Base-by-base conservation (phyloP, 2,888 invertebrate species). In the Phrixothrix hirtus region DNA sequence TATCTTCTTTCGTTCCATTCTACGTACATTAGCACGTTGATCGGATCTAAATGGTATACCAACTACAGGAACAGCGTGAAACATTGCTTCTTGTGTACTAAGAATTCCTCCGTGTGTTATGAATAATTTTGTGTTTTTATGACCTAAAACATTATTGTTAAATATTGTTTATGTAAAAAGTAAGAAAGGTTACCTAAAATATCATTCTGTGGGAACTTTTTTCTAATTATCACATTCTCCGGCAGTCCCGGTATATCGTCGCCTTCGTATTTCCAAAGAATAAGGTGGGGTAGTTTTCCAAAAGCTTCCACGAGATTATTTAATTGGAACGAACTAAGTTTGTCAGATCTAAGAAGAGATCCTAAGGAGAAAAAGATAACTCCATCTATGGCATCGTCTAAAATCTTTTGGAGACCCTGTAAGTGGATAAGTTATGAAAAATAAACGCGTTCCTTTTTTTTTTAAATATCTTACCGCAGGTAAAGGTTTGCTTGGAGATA, bases 181-280 rank as follows among this genome's bases (percentile, higher is more conserved):
- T n/a, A n/a, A n/a, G n/a, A n/a, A n/a, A n/a, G n/a, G n/a, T n/a
- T 51, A 65, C 73, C 73, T 36, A 76, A 57, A 39, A 76, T 64
- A 52, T 74, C 74, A 34, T 68, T 69, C 55, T 75, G 75, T 2
- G 75, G 72, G n/a, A 72, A 58, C 70, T 70, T 74, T 38, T 69
- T 68, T 11, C 57, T 55, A 1, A 72, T 44, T 36, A 67, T 65
- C 0, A 77, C 72, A 57, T 76, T 75, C 13, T 57, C 44, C 0
- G 75, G 69, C 15, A 72, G 41, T 43, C 65, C 63, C 2, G 59
- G 44, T 50, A 70, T 49, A 15, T 68, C 69, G 1, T 61, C 59
- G 1, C 58, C 60, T 55, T 69, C 69, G 62, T 64, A 75, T 63
- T 75, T 77, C 76, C 75, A 76, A 10, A 78, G 41, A 2, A 77